A percentile compares a stretch with the other conserved stretches of the same genome.
Evolutionary conservation across 1,140 invertebrate genomes (phyloP).

Genomic region (Drosophila ercepeae): DNA sequence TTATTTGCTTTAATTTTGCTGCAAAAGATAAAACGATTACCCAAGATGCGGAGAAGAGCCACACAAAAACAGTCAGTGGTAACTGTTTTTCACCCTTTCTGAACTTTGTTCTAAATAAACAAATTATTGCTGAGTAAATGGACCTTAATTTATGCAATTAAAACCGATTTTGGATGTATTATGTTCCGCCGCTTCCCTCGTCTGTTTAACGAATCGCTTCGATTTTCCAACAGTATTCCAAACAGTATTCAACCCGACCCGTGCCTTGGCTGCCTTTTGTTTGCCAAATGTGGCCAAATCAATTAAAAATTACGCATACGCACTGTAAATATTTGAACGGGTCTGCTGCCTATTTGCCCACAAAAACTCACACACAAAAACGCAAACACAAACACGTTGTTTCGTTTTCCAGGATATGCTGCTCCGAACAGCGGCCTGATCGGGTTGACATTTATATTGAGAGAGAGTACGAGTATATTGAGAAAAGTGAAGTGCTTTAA

Average conservation of each 20-base stretch:
- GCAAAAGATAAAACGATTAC: not conserved
- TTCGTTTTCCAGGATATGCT: constrained; percentile 3
- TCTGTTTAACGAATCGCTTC: not conserved
- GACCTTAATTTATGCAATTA: constrained; percentile 73
- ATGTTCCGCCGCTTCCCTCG: constrained; percentile 10
- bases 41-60: not conserved
- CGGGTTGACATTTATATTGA: constrained; percentile 26
- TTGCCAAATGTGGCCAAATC: constrained; percentile 72
- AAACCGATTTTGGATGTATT: constrained; percentile 43
- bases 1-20: not conserved
- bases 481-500: not conserved
- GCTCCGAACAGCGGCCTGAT: not conserved
- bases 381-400: constrained; percentile 3
- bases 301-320: constrained; percentile 81
- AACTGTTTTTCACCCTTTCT: not conserved
- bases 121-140: constrained; percentile 51
- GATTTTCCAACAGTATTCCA: constrained; percentile 13
- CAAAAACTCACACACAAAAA: constrained; percentile 21
- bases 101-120: constrained; percentile 37
- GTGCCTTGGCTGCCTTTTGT: constrained; percentile 41
- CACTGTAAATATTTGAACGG: constrained; percentile 70
- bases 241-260: constrained; percentile 39
- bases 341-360: constrained; percentile 48
- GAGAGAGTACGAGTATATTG: not conserved
- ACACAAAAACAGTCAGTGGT: not conserved